Percentiles rank a stretch among this genome's conserved stretches.
These are phyloP conservation scores for Heliocidaris tuberculata DNA, from an alignment of 35 echinoderm and acorn worm species.

Conservation along the genomic window DNA sequence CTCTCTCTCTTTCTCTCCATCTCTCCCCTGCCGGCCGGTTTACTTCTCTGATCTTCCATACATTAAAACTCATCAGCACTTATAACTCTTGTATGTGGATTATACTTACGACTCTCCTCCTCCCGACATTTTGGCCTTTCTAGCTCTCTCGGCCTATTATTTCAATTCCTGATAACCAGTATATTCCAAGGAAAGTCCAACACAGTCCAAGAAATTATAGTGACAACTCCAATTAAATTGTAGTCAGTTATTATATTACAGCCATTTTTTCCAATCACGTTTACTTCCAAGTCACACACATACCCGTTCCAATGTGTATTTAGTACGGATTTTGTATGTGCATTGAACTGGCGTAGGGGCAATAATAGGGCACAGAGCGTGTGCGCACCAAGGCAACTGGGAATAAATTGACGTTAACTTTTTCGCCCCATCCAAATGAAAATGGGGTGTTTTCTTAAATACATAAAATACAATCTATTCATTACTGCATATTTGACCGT, in stretches of 20 bases:
- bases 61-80: neutral
- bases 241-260: neutral
- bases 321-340: neutral
- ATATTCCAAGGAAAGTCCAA: neutral
- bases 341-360: neutral
- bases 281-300: neutral
- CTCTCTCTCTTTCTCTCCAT: neutral
- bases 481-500: neutral
- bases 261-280: neutral
- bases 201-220: neutral
- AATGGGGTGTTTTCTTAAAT: neutral
- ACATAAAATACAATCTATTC: neutral
- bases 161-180: neutral
- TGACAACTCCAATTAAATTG: neutral
- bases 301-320: neutral
- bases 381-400: conserved; percentile 36
- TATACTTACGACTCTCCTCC: conserved; percentile 78
- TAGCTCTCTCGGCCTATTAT: neutral
- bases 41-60: no score
- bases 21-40: neutral
- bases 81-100: neutral
- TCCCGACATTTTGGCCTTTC: conserved; percentile 59
- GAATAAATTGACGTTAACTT: conserved; percentile 22
- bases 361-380: neutral
- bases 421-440: neutral